phyloP scores from a whole-genome alignment of 2,113 vertebrate species.

The Vidua chalybeata region DNA sequence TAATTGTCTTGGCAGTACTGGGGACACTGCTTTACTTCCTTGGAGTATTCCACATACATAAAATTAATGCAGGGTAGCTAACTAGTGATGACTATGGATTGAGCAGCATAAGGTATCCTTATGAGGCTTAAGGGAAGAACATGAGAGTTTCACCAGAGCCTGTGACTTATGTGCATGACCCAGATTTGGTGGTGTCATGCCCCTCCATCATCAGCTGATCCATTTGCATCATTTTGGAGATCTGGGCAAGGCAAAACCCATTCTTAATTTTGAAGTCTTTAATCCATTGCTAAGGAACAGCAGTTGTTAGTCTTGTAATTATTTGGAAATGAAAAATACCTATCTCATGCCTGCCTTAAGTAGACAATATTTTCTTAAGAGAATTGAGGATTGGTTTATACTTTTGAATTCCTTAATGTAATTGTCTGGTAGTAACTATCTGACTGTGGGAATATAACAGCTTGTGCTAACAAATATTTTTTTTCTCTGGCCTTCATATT shows the following conservation, averaged over 20 bases:
- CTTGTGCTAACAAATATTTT: constrained; percentile 4
- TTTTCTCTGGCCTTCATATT: neutral
- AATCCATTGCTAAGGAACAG: neutral
- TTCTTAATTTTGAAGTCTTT: neutral
- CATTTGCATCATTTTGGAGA: neutral
- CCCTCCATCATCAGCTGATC: neutral
- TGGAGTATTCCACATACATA: neutral
- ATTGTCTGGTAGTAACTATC: neutral
- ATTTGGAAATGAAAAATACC: neutral
- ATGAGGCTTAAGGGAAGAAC: neutral
- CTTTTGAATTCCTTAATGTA: neutral
- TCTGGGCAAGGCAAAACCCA: neutral
- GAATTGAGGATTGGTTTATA: neutral
- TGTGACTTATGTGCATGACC: neutral
- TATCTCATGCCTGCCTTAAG: neutral
- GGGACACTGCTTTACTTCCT: neutral
- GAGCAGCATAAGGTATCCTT: neutral
- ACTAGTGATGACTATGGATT: neutral
- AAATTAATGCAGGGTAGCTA: neutral
- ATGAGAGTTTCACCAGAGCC: neutral
- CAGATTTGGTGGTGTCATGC: neutral
- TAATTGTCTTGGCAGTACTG: neutral
- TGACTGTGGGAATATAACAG: neutral
- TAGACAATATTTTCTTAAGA: neutral
- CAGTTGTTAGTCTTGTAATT: neutral